These are phyloP conservation scores for Cephus pulcher DNA, from an alignment of 2,888 invertebrate genomes.

Conservation along the genomic window DNA sequence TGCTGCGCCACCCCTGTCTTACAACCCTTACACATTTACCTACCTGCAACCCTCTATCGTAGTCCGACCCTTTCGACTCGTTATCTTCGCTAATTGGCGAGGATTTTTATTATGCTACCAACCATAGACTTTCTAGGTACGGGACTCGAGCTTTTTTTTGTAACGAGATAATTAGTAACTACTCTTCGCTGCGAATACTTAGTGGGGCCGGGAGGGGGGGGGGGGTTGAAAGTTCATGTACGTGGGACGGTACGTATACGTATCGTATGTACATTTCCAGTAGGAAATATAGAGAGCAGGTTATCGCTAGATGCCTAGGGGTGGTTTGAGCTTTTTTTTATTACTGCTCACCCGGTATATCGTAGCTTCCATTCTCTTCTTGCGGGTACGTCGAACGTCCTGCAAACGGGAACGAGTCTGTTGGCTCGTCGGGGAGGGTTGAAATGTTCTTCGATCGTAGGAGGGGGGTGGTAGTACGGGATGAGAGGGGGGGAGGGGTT, in stretches of 20 bases:
- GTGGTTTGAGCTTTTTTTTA: background rate
- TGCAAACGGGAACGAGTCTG: background rate
- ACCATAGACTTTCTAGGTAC: slow-evolving; percentile 19
- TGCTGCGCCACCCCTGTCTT: slow-evolving; percentile 16
- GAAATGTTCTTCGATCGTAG: background rate
- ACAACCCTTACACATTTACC: slow-evolving; percentile 23
- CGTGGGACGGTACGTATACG: background rate
- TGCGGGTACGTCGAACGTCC: background rate
- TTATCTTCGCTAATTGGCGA: slow-evolving; percentile 50
- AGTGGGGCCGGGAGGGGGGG: too few species aligned
- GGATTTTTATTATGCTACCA: slow-evolving; percentile 32
- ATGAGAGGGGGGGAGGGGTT: background rate
- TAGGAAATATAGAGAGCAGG: background rate
- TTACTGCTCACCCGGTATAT: background rate
- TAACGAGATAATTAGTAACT: slow-evolving; percentile 43
- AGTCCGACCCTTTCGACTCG: slow-evolving; percentile 31
- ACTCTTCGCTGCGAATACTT: background rate
- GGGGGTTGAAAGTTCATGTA: background rate
- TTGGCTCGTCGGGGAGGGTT: background rate
- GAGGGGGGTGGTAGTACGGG: background rate
- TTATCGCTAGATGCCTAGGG: background rate
- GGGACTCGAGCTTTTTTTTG: slow-evolving; percentile 27
- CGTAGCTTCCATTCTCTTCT: background rate
- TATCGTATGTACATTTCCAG: background rate
- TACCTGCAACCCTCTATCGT: slow-evolving; percentile 19